Base-by-base conservation (phyloP, 1,140 invertebrate genomes). In the Glossosoma conforme region DNA sequence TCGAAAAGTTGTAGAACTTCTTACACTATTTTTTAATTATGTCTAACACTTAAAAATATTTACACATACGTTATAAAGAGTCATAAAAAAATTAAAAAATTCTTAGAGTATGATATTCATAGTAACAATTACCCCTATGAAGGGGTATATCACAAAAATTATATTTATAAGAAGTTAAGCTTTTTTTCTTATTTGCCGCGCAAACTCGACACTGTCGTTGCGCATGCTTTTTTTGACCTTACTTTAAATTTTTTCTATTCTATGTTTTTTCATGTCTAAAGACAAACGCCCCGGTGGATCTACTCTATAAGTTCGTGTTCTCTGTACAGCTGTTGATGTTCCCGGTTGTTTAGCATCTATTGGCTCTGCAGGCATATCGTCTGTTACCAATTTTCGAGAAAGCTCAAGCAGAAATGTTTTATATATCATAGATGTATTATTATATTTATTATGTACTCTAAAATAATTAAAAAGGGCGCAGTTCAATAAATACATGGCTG, bases 291-390 rank as follows among this genome's bases (percentile, higher is more conserved):
- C 22, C 28, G 42, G 42, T 5, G 42, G 42, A 17, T 44, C 42
- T 22, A 18, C 10, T 11, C 22, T 4, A 6, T 8, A 18, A 1
- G 42, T 44, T 25, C 15, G 20, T 44, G 10, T 44, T 30, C 2
- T 44, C 2, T 21, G 15, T 18, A 30, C 18, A 28, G 42, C 11
- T n/a, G 13, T 2, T 18, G 25, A 10, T 30, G 25, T 22, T 44
- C 14, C 41, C 10, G 42, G 15, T 30, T 32, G 14, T 30, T 24
- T 1, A 11, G 8, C 18, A 24, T 30, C 19, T 18, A 17, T 32
- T n/a, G n/a, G n/a, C n/a, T 59, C 54, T 52, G 28, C 47, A 44
- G 9, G 8, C 18, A 14, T 18, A 14, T 32, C 25, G 24, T 44
- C 43, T 11, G 43, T 18, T 43, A 43, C 20, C 41, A 43, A 25